Conservation (phyloP, 1,140 invertebrate species). For the Drosophila pandora region DNA sequence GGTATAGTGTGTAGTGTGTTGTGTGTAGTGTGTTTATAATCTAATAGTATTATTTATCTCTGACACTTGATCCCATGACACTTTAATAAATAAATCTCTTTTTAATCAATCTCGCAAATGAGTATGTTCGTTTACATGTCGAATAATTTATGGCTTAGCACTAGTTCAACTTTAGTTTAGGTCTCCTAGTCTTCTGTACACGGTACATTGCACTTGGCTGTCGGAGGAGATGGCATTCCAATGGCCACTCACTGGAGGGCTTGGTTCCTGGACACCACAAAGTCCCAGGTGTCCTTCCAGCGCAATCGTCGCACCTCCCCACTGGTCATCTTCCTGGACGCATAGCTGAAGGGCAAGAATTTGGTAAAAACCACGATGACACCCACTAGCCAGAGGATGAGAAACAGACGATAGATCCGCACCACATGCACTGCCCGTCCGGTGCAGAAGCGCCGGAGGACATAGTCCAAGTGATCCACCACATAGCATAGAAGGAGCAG, state of each 20-base stretch:
- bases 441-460: conserved; percentile 84
- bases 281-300: conserved; percentile 97
- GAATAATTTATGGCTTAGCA: conserved; percentile 47
- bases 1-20: background rate
- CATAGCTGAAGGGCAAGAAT: conserved; percentile 94
- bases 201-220: conserved; percentile 33
- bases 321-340: conserved; percentile 89
- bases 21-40: conserved; percentile 1
- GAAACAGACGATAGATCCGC: conserved; percentile 85
- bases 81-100: conserved; percentile 57
- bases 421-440: conserved; percentile 84
- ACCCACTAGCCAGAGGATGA: conserved; percentile 88
- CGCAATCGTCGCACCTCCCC: conserved; percentile 90
- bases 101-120: conserved; percentile 46
- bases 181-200: conserved; percentile 49
- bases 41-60: background rate
- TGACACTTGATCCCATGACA: too few relatives aligned
- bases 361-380: conserved; percentile 90
- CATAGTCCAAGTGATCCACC: conserved; percentile 91
- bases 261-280: conserved; percentile 91
- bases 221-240: background rate
- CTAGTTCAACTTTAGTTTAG: conserved; percentile 43
- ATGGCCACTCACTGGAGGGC: conserved; percentile 27
- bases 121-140: conserved; percentile 42
- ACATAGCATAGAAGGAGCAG: conserved; percentile 90